Base-by-base conservation (phyloP, 1,140 invertebrate genomes). In the Hylyphantes graminicola region DNA sequence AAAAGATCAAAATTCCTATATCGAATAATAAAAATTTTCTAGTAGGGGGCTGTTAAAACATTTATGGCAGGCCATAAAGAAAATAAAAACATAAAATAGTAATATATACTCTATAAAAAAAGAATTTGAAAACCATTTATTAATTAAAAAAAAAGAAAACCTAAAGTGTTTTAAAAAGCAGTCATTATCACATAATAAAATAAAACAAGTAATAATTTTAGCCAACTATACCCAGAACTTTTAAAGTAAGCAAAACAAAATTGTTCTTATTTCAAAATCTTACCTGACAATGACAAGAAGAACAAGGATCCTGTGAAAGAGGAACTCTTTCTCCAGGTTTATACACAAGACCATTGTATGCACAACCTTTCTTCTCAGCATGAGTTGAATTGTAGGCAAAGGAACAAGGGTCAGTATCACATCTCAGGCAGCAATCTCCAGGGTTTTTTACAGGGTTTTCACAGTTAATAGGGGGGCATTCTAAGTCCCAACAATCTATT, bases 401-500 rank as follows among this genome's bases (percentile, higher is more conserved):
- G 51, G 55, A 63, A 87, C 90, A 91, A 2, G 90, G 91, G 89
- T 94, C 93, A 82, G 92, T 92, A 61, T 91, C 90, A 88, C 94
- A 95, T 55, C 93, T 91, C n/a, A 92, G 92, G 89, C 94, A 94
- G 90, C 94, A 94, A 88, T 94, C 93, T 12, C 92, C 92, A 17
- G 92, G 90, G 73, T 91, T 89, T 87, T 92, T 92, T 76, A 95
- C 89, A 55, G 93, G 91, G 87, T 93, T 92, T 86, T 92, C 89
- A 91, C 95, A 95, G 19, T 91, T 91, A 53, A 93, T 89, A 21
- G 92, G 92, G 83, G 95, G 95, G 91, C 96, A 96, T 88, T 95
- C 93, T 88, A 95, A 92, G 87, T 94, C 93, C 95, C 95, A 96
- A 89, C 95, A 97, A 90, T 96, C 95, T 83, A 95, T 93, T 91